Conservation (phyloP, 2,113 vertebrate species). For the Brachionichthys hirsutus region DNA sequence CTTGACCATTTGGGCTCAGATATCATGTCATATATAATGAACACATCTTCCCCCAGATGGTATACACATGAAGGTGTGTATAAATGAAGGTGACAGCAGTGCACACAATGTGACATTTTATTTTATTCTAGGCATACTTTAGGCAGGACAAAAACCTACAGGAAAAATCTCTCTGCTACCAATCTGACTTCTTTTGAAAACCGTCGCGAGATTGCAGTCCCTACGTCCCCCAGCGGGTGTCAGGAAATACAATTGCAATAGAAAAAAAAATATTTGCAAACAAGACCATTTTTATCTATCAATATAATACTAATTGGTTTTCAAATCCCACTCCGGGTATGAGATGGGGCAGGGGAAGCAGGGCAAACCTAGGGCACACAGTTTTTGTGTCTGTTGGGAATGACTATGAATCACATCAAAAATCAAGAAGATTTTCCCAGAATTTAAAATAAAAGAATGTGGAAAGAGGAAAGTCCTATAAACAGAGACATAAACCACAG, state of each 20-base stretch:
- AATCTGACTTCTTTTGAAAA: constrained; percentile 41
- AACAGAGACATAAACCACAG: constrained; percentile 9
- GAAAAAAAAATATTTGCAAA: too few species aligned
- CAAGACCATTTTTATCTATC: too few species aligned
- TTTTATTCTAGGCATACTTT: constrained; percentile 15
- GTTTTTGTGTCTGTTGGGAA: too few species aligned
- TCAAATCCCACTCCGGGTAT: too few species aligned
- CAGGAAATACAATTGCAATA: constrained; percentile 54
- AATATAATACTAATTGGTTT: too few species aligned
- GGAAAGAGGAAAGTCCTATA: constrained; percentile 19
- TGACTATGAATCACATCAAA: constrained; percentile 5
- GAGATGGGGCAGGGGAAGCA: too few species aligned
- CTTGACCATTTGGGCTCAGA: too few species aligned
- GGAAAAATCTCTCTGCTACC: constrained; percentile 37
- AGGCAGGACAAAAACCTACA: constrained; percentile 43
- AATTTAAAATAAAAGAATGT: constrained; percentile 28
- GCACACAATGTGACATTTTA: constrained; percentile 6
- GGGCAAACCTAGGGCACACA: too few species aligned
- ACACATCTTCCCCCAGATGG: neutral
- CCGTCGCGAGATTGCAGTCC: constrained; percentile 36
- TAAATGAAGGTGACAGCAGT: neutral
- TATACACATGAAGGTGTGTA: neutral
- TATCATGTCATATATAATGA: neutral
- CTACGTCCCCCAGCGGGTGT: constrained; percentile 55
- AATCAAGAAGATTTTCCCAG: constrained; percentile 35